Conservation (phyloP, 2,797 vertebrate species). For the Microctenopoma stevenorrisi region DNA sequence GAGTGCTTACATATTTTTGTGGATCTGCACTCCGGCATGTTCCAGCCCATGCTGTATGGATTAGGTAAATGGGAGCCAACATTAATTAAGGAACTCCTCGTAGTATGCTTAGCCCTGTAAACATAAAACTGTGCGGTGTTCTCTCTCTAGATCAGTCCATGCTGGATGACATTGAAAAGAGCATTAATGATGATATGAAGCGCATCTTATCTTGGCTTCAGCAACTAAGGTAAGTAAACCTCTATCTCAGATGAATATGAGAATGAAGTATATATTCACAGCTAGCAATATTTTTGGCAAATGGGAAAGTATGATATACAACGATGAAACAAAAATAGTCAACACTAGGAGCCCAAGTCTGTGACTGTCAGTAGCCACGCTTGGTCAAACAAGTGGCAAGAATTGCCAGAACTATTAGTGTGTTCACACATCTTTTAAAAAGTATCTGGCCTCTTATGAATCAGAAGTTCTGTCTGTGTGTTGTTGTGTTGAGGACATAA, state of each 20-base stretch:
- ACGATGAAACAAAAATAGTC: background rate
- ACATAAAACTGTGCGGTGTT: conserved; percentile 26
- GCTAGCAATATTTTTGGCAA: background rate
- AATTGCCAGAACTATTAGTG: conserved; percentile 11
- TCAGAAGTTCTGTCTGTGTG: too few relatives aligned
- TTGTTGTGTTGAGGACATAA: background rate
- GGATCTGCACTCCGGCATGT: conserved; percentile 98
- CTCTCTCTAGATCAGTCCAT: conserved; percentile 89
- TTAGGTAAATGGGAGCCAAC: conserved; percentile 86
- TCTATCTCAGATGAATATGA: background rate
- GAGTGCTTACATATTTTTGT: conserved; percentile 99
- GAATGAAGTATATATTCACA: conserved; percentile 2
- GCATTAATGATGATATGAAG: conserved; percentile 97
- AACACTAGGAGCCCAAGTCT: conserved; percentile 8
- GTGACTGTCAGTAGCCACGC: conserved; percentile 27
- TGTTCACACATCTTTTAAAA: background rate
- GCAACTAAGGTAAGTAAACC: conserved; percentile 91
- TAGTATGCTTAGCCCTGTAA: conserved; percentile 9
- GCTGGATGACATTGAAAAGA: conserved; percentile 96
- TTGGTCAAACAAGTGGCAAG: conserved; percentile 16
- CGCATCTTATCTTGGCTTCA: conserved; percentile 94
- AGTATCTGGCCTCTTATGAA: background rate
- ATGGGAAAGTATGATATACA: background rate
- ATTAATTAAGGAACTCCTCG: background rate
- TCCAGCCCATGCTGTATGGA: conserved; percentile 98